These are phyloP conservation scores for Epinotia nisella DNA, from an alignment of 2,888 invertebrate species.

Conservation along the genomic window DNA sequence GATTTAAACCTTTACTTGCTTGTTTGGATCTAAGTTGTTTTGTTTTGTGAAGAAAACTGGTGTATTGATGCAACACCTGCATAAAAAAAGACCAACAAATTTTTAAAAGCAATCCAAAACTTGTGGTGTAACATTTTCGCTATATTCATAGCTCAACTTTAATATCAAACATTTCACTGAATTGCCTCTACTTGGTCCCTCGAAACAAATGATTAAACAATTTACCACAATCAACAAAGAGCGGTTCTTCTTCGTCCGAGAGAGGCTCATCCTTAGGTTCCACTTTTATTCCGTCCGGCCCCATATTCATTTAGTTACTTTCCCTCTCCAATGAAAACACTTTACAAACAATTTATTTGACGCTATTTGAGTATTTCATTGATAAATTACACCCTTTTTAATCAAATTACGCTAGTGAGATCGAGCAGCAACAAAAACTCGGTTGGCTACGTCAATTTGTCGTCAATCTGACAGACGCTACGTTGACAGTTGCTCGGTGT, in stretches of 20 bases:
- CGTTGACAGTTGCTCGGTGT: conserved; percentile 30
- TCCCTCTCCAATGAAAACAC: not conserved
- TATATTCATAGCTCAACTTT: not conserved
- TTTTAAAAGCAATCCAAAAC: not conserved
- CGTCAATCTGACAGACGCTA: conserved; percentile 25
- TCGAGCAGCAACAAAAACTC: conserved; percentile 1
- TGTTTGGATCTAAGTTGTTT: no score
- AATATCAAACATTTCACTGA: not conserved
- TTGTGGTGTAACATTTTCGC: not conserved
- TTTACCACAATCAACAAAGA: conserved; percentile 12
- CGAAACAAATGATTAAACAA: conserved; percentile 4
- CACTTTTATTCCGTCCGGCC: not conserved
- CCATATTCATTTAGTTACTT: conserved; percentile 2
- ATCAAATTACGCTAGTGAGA: conserved; percentile 19
- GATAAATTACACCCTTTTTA: not conserved
- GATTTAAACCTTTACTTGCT: no score
- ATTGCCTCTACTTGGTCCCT: not conserved
- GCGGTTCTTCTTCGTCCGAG: not conserved
- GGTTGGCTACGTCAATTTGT: not conserved
- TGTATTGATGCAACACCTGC: no score
- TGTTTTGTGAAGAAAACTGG: no score
- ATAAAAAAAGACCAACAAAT: no score
- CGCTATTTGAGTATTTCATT: not conserved
- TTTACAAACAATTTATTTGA: not conserved
- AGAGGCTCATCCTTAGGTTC: conserved; percentile 14